Evolutionary conservation across 2,113 vertebrate genomes (phyloP).

Genomic region (Monarcha castaneiventris): DNA sequence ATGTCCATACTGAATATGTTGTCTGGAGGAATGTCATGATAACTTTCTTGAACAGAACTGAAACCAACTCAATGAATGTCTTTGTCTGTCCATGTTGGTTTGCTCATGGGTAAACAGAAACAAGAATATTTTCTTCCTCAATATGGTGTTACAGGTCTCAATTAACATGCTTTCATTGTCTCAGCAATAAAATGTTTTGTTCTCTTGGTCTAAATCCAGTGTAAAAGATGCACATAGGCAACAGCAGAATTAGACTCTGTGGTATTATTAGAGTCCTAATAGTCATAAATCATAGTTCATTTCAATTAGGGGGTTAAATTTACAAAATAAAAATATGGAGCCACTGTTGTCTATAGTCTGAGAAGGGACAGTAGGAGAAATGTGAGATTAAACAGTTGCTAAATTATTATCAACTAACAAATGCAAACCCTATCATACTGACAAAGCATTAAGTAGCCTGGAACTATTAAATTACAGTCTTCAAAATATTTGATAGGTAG

Average conservation of each 20-base stretch:
- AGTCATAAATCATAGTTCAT: not conserved
- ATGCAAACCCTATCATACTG: not conserved
- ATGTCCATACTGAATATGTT: not conserved
- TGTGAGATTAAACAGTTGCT: not conserved
- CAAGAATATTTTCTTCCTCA: not conserved
- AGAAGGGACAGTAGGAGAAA: not conserved
- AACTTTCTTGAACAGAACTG: not conserved
- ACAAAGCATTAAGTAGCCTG: not conserved
- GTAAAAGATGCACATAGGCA: not conserved
- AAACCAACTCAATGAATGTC: not conserved
- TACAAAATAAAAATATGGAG: not conserved
- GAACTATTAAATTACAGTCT: not conserved
- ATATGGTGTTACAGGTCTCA: not conserved
- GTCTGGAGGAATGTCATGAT: not conserved
- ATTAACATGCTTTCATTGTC: not conserved
- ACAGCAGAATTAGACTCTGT: not conserved
- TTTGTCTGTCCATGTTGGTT: not conserved
- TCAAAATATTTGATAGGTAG: not conserved
- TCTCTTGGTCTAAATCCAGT: not conserved
- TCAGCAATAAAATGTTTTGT: not conserved
- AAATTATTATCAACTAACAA: not conserved
- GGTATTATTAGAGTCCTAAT: not conserved
- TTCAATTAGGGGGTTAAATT: not conserved
- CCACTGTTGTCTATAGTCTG: not conserved
- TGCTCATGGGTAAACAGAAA: not conserved